Evolutionary conservation across 2,113 vertebrate species (phyloP).

Genomic region (Conger conger): DNA sequence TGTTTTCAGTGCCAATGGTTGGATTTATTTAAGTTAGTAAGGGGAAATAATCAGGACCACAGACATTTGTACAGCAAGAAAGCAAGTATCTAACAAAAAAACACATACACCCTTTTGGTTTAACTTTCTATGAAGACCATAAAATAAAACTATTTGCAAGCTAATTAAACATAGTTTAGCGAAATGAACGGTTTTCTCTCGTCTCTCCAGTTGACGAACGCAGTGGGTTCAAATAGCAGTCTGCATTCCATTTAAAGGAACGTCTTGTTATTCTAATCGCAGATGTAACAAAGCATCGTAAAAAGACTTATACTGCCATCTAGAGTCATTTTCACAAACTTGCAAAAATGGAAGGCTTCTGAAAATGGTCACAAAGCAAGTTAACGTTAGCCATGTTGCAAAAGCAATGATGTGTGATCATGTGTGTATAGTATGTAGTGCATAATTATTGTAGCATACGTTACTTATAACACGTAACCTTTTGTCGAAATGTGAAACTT

Average conservation of each 20-base stretch:
- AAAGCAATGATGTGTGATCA: neutral
- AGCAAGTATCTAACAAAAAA: neutral
- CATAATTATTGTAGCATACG: neutral
- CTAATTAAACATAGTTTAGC: neutral
- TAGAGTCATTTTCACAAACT: neutral
- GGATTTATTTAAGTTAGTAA: neutral
- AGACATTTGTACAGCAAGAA: neutral
- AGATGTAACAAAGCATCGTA: neutral
- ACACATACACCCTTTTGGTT: neutral
- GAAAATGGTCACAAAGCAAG: too few relatives aligned
- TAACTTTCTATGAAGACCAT: neutral
- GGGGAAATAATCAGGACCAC: neutral
- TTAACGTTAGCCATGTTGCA: neutral
- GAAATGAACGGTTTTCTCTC: neutral
- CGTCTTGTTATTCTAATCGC: slow-evolving; percentile 6
- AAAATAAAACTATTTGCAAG: neutral
- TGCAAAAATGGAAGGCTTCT: neutral
- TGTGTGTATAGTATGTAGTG: neutral
- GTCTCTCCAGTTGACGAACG: neutral
- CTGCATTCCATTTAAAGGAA: slow-evolving; percentile 15
- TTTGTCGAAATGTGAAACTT: neutral
- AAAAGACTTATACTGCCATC: neutral
- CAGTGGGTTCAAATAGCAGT: neutral
- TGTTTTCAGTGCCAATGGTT: neutral
- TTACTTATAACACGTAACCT: slow-evolving; percentile 19